Evolutionary conservation across 2,797 vertebrate species (phyloP), one percentile per base, ranked within the genome.

Genomic region (Alcedo atthis): DNA sequence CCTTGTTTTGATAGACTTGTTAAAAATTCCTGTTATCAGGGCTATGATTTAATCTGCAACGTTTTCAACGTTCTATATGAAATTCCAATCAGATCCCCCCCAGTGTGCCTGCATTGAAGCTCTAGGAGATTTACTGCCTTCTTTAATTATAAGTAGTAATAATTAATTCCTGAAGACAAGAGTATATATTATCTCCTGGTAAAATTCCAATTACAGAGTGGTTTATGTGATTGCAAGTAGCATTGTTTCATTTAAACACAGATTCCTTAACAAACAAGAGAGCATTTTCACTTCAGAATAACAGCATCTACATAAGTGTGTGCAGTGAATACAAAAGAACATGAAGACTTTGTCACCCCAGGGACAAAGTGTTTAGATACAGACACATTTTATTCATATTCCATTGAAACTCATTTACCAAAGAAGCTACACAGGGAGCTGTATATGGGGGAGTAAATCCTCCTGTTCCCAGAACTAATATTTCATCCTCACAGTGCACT

Each of bases 11-110:
- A 85, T 13, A 68, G 90, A 57, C 76, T 64, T 40, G 24, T 71
- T 84, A 92, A 70, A 58, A 84, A 75, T 55, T 81, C 26, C 79
- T 91, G 45, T 67, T 87, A 87, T 87, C 82, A 78, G 53, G 64
- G 32, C 25, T 58, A 37, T 14, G 24, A 71, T 68, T 92, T 66
- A 43, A 85, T 7, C 3, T 42, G 57, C 15, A 12, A 17, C 45
- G 81, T 45, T 87, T 91, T 74, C 54, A 51, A 63, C 78, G 24
- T 28, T 74, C 69, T 67, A 7, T 5, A 58, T 0, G 2, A 66
- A 84, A 70, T 55, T 66, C 69, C 81, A 74, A n/a, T n/a, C 49
- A 37, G 22, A 59, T 58, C 7, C 2, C 8, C 15, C 8, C 5
- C 6, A 4, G 4, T 8, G 5, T 33, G 33, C 70, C 22, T 62